Evolutionary conservation across 1,140 invertebrate species (phyloP).

Genomic region (Agrypnia vestita): DNA sequence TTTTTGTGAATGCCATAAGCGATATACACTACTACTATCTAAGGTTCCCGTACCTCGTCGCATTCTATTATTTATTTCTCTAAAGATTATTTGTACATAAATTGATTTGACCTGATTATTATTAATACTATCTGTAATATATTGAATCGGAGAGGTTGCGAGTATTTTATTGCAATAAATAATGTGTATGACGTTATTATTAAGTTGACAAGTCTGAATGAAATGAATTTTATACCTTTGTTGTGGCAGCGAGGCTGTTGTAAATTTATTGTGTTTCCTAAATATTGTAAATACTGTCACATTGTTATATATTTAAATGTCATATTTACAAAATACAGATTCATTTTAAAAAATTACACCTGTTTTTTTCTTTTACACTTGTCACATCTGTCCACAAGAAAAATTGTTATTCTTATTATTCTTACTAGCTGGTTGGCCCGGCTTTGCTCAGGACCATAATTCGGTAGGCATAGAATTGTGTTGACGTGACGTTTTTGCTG

Average conservation of each 20-base stretch:
- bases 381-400: no score
- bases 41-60: not conserved
- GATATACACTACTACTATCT: constrained; percentile 1
- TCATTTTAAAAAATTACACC: constrained; percentile 41
- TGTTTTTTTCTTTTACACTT: not conserved
- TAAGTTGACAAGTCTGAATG: constrained; percentile 58
- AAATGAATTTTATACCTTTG: constrained; percentile 56
- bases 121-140: constrained; percentile 27
- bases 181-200: constrained; percentile 45
- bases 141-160: constrained; percentile 13
- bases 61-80: constrained; percentile 43
- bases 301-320: constrained; percentile 58
- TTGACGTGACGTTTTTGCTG: no score
- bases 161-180: constrained; percentile 54
- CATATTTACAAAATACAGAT: constrained; percentile 56
- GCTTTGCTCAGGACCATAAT: no score
- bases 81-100: constrained; percentile 32
- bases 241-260: constrained; percentile 52
- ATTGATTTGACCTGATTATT: constrained; percentile 48
- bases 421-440: no score
- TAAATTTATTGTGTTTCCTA: constrained; percentile 54
- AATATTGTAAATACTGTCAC: constrained; percentile 58
- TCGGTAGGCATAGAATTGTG: no score
- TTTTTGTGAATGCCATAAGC: constrained; percentile 49
- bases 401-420: no score